phyloP scores from a whole-genome alignment of 2,113 vertebrate genomes.

The Mystacornis crossleyi region DNA sequence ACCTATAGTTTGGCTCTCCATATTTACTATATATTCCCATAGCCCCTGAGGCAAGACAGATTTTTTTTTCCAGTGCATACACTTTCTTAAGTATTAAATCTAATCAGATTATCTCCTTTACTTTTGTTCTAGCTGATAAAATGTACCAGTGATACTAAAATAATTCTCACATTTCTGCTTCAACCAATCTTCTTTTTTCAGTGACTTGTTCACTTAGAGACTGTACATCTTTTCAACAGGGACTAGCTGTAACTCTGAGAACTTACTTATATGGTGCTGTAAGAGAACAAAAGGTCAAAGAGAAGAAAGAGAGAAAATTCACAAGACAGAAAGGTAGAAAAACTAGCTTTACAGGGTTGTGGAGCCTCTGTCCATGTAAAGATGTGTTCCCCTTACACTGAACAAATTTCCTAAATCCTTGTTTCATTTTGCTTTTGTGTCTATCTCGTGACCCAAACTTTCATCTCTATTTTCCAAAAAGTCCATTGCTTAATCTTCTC shows the following conservation, averaged over 20 bases:
- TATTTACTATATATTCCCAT: neutral
- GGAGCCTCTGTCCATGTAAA: neutral
- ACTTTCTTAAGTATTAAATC: neutral
- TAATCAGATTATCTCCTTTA: neutral
- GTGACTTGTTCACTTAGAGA: neutral
- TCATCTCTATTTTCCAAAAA: neutral
- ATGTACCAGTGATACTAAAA: neutral
- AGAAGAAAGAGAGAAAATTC: neutral
- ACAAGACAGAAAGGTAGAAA: neutral
- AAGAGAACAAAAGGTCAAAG: neutral
- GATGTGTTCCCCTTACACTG: neutral
- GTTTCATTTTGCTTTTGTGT: neutral
- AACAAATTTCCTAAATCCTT: neutral
- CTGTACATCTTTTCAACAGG: neutral
- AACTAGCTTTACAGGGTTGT: neutral
- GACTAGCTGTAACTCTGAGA: neutral
- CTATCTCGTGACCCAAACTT: neutral
- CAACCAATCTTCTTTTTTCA: neutral
- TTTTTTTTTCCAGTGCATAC: neutral
- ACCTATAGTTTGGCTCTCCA: neutral
- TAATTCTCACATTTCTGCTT: neutral
- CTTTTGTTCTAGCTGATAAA: neutral
- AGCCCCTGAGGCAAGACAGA: neutral
- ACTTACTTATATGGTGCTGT: neutral
- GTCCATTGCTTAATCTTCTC: neutral